Evolutionary conservation across 1,140 invertebrate species (phyloP), one percentile per base, ranked within the genome.

Genomic region (Megalonaias nervosa): DNA sequence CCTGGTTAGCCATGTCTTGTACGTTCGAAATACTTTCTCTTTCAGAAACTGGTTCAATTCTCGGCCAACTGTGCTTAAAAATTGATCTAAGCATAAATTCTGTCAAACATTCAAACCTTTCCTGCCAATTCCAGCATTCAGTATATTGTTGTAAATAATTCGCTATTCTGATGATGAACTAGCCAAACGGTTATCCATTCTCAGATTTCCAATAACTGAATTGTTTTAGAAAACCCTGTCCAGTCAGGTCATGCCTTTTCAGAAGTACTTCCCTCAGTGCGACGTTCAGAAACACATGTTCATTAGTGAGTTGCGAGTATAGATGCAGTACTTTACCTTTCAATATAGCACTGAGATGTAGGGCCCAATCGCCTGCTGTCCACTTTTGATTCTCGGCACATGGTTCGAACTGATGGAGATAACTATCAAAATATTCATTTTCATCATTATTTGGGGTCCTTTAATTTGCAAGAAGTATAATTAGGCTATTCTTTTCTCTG

Each of bases 251-350:
- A 64, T 60, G 70, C 4, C 74, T 1, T 65, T 76, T 69, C 14
- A 76, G 4, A 13, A 76, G 59, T 58, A 67, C 74, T 14, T 19
- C 15, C 26, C 70, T 76, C 67, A 69, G 58, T n/a, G 61, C 67
- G 2, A 61, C 59, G 57, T 62, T 64, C 3, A 70, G 19, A 13
- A 76, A 26, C 5, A 68, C 58, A 23, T 26, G 4, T 3, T 69
- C 67, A 15, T 13, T 17, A 11, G 68, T 58, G 13, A 76, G 60
- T 56, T 23, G n/a, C n/a, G 67, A 31, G 59, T 69, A 76, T 4
- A 76, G 67, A 70, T 76, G 67, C n/a, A 74, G 23, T 5, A 64
- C 72, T 26, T 58, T 67, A 26, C 72, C 64, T 26, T 74, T 74
- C 1, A 74, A 64, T 13, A 74, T 57, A 17, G 72, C 62, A 66